Evolutionary conservation across 2,888 invertebrate genomes (phyloP), one percentile per base, ranked within the genome.

Genomic region (Cybosia mesomella): DNA sequence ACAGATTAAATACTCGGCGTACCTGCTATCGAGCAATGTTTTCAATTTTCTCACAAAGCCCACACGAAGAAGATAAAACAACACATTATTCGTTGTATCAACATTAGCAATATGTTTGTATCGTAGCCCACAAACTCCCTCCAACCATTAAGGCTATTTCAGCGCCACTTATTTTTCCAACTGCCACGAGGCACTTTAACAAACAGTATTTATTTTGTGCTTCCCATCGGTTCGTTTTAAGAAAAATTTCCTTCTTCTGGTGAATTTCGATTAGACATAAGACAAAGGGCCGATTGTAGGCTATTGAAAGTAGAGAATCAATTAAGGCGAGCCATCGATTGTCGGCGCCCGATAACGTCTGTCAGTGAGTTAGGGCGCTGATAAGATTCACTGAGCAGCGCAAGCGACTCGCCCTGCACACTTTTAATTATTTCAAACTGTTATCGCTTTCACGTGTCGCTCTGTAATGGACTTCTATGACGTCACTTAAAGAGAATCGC

Each of bases 251-350:
- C 82, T 80, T 86, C 90, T 78, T 83, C 80, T 74, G 79, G 84
- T 88, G 92, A 92, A 93, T 92, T 88, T 86, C 91, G 90, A 93
- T 91, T 91, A 89, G 90, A 88, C 87, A 49, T 87, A 90, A 92
- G 91, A 93, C 93, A 93, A 93, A 92, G 91, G 86, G 85, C 80
- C 88, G 89, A 88, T 89, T 91, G 90, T 88, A 83, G 88, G 80
- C 85, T 78, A 85, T 82, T 85, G 84, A 83, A 86, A 89, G 85
- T 86, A 83, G 90, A 85, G 90, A 94, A 94, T 94, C 94, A 94
- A 94, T 94, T 94, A 95, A 94, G 92, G 91, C 83, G 87, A 82
- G 86, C 91, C 92, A 92, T 94, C 91, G 94, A 94, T 94, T 88
- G 85, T 85, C 77, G 75, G 73, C 73, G 66, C 68, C 77, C 90